Percentiles rank a stretch among this genome's conserved stretches.
These are phyloP conservation scores for Pterostichus madidus DNA, from an alignment of 2,888 invertebrate genomes.

Conservation along the genomic window DNA sequence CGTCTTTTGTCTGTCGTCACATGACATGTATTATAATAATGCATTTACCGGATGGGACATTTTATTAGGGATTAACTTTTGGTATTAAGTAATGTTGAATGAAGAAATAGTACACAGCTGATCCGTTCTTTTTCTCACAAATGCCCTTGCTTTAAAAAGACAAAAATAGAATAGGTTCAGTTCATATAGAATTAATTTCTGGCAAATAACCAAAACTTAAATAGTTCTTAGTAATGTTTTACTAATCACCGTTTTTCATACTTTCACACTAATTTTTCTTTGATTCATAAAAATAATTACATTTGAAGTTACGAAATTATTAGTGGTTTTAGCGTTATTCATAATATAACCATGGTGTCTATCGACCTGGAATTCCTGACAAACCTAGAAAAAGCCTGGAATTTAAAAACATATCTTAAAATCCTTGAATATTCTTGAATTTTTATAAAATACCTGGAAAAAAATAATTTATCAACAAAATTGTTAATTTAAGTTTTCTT, in stretches of 20 bases:
- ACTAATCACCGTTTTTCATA: background rate
- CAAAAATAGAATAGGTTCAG: constrained; percentile 45
- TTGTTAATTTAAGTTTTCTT: no score
- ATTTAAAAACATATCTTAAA: no score
- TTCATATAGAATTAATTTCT: constrained; percentile 44
- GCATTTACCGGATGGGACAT: background rate
- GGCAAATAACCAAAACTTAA: constrained; percentile 46
- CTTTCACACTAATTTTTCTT: no score
- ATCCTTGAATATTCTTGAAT: no score
- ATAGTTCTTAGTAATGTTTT: background rate
- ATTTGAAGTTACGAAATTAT: no score
- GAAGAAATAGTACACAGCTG: constrained; percentile 19
- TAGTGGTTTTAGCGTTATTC: no score
- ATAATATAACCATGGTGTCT: no score
- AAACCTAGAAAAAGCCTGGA: no score
- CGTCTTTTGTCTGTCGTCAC: constrained; percentile 27
- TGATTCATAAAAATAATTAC: no score
- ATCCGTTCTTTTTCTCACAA: constrained; percentile 27
- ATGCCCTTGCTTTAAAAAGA: constrained; percentile 31
- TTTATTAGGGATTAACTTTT: background rate
- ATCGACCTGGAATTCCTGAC: no score
- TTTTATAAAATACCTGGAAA: no score
- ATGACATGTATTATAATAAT: constrained; percentile 9
- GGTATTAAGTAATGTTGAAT: constrained; percentile 3
- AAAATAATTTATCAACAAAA: no score